Conservation (phyloP, 2,113 vertebrate genomes). For the Oncorhynchus masou region DNA sequence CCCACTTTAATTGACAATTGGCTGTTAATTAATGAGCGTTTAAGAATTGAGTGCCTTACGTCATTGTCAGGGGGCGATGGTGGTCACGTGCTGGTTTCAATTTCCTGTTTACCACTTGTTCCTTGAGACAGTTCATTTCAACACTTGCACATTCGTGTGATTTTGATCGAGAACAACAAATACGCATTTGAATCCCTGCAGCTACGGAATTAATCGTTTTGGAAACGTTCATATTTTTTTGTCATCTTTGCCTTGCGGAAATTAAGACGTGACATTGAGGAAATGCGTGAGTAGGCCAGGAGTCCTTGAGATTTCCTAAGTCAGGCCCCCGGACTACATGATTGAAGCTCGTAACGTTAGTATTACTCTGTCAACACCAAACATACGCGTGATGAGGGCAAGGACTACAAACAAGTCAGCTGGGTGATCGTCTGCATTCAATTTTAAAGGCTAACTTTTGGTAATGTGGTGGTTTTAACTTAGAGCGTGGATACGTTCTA, state of each 20-base stretch:
- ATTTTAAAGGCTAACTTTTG: neutral
- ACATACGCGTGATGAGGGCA: conserved; percentile 10
- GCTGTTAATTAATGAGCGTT: neutral
- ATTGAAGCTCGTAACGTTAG: neutral
- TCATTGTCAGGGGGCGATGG: conserved; percentile 39
- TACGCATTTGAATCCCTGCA: neutral
- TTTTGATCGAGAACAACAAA: neutral
- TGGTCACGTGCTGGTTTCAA: conserved; percentile 59
- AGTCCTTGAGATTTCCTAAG: conserved; percentile 62
- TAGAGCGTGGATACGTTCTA: neutral
- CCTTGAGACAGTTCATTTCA: conserved; percentile 45
- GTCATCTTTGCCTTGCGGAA: neutral
- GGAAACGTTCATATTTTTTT: neutral
- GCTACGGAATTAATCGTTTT: neutral
- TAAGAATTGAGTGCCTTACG: conserved; percentile 10
- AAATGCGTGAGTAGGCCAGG: conserved; percentile 59
- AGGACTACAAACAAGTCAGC: neutral
- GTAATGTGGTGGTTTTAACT: neutral
- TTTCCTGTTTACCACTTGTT: conserved; percentile 77
- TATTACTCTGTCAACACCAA: neutral
- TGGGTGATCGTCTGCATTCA: neutral
- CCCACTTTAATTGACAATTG: conserved; percentile 5
- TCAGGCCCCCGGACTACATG: conserved; percentile 5
- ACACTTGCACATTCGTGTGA: neutral
- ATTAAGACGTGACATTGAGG: conserved; percentile 57